Conservation (phyloP, 2,888 invertebrate genomes). For the Temnothorax ravouxi region DNA sequence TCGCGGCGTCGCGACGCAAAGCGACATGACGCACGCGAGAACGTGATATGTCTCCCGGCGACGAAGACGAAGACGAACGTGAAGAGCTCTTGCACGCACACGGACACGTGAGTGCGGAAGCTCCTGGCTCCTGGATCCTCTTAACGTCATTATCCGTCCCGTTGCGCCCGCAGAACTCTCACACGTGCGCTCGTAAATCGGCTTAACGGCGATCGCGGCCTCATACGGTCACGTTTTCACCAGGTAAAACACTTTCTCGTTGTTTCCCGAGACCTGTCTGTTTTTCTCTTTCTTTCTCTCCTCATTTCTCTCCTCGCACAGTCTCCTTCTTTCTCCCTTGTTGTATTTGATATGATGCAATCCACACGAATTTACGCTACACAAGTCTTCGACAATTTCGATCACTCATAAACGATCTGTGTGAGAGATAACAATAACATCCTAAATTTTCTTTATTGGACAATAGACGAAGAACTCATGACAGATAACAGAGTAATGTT, state of each 20-base stretch:
- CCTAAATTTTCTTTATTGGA: neutral
- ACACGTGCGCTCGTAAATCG: slow-evolving; percentile 73
- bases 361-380: neutral
- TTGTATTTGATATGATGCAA: neutral
- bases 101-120: slow-evolving; percentile 51
- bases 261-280: neutral
- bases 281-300: slow-evolving; percentile 18
- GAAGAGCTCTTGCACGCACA: slow-evolving; percentile 28
- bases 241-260: slow-evolving; percentile 66
- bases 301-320: neutral
- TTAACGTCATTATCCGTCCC: slow-evolving; percentile 74
- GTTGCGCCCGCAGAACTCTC: slow-evolving; percentile 68
- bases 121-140: slow-evolving; percentile 69
- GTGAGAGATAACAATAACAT: neutral
- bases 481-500: neutral
- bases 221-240: slow-evolving; percentile 61
- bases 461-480: neutral
- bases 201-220: slow-evolving; percentile 72
- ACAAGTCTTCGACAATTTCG: slow-evolving; percentile 4
- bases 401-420: neutral
- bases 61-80: slow-evolving; percentile 30
- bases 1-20: neutral
- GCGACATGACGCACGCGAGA: slow-evolving; percentile 6
- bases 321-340: neutral
- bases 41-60: slow-evolving; percentile 15